Percentiles rank a stretch among this genome's conserved stretches.
These are phyloP conservation scores for Falco cherrug DNA, from an alignment of 2,797 vertebrate genomes.

Conservation along the genomic window DNA sequence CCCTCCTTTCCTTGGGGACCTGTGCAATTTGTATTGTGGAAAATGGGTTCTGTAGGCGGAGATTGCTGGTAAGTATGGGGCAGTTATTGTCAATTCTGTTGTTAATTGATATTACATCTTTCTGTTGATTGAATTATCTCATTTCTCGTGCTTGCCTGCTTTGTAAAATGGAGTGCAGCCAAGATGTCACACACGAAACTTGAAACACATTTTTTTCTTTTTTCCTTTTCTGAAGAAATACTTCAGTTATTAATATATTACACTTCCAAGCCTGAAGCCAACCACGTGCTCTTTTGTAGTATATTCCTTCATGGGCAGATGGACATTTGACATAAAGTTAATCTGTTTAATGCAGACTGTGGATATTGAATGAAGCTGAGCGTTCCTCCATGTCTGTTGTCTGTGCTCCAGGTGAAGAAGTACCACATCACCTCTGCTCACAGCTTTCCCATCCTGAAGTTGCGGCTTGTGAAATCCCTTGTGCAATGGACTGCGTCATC, in stretches of 20 bases:
- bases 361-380: background rate
- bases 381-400: background rate
- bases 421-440: constrained; percentile 78
- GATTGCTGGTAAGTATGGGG: background rate
- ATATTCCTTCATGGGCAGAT: rapidly evolving
- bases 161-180: background rate
- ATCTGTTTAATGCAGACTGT: background rate
- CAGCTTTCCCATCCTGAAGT: constrained; percentile 73
- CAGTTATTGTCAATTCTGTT: background rate
- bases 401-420: constrained; percentile 80
- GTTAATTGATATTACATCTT: background rate
- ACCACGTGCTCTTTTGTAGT: background rate
- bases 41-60: background rate
- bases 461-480: constrained; percentile 84
- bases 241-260: background rate
- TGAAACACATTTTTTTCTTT: background rate
- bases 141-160: background rate
- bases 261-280: background rate
- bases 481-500: constrained; percentile 88
- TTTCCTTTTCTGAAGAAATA: background rate
- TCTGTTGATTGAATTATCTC: background rate
- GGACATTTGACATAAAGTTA: background rate
- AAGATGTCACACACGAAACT: background rate
- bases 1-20: background rate
- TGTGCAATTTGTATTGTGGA: background rate